These are phyloP conservation scores for Hystrix brachyura DNA, from an alignment of 2,113 vertebrate species.

Conservation along the genomic window DNA sequence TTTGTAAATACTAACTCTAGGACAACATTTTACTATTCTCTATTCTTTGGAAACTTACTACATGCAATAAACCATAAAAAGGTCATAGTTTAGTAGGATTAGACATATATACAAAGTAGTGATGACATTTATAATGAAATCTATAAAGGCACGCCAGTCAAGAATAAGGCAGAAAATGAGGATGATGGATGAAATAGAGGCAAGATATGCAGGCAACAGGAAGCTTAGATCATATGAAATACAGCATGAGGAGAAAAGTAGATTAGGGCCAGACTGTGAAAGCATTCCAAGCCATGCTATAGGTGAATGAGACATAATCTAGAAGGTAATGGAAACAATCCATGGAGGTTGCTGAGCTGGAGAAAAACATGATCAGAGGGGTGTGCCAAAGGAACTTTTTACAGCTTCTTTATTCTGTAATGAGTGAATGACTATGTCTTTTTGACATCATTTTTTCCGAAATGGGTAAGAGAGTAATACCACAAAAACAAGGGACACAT, in stretches of 20 bases:
- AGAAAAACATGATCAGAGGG: neutral
- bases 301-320: neutral
- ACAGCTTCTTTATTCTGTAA: constrained; percentile 41
- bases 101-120: constrained; percentile 5
- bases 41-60: constrained; percentile 51
- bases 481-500: constrained; percentile 18
- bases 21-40: constrained; percentile 60
- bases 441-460: constrained; percentile 13
- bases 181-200: neutral
- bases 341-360: neutral
- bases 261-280: neutral
- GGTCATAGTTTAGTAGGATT: neutral
- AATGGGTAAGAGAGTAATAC: constrained; percentile 32
- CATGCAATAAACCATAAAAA: constrained; percentile 37
- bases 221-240: neutral
- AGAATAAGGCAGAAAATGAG: neutral
- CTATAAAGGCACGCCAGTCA: constrained; percentile 49
- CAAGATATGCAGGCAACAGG: neutral
- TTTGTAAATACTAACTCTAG: constrained; percentile 42
- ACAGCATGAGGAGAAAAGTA: neutral
- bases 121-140: constrained; percentile 23
- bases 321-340: constrained; percentile 14
- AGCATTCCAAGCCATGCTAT: constrained; percentile 34
- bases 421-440: constrained; percentile 5
- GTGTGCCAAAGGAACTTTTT: neutral